Conservation (phyloP, 2,888 invertebrate species). For the Papilio gigon region DNA sequence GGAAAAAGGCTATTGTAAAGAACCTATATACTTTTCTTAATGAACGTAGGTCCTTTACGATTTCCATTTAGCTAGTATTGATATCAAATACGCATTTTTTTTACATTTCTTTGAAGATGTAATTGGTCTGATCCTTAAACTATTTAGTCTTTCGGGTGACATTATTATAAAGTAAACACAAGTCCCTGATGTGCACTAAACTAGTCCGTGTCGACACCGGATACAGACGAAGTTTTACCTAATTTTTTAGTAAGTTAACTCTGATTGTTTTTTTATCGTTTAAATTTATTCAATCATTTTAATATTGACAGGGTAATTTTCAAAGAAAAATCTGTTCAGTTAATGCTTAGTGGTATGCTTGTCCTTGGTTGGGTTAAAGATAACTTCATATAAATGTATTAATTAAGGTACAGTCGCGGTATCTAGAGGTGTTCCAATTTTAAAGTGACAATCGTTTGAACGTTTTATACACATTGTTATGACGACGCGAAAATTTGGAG, state of each 20-base stretch:
- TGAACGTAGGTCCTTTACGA: neutral
- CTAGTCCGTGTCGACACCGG: too few species aligned
- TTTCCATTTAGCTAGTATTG: conserved; percentile 10
- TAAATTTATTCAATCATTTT: neutral
- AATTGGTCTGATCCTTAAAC: neutral
- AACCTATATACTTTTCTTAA: conserved; percentile 7
- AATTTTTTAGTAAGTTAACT: too few species aligned
- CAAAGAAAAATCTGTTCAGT: neutral
- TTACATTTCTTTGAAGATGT: neutral
- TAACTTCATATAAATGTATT: neutral
- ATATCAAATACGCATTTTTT: neutral
- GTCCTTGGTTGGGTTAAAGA: neutral
- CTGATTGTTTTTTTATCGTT: neutral
- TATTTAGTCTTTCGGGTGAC: too few species aligned
- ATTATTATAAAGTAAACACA: too few species aligned
- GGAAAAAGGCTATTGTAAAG: neutral
- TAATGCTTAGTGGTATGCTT: too few species aligned
- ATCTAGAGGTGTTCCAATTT: too few species aligned
- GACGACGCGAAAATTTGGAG: too few species aligned
- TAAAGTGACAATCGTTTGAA: too few species aligned
- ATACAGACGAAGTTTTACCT: too few species aligned
- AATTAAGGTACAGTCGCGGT: too few species aligned
- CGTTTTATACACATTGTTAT: too few species aligned
- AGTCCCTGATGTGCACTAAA: too few species aligned
- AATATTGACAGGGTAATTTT: neutral